Conservation (phyloP, 2,797 vertebrate genomes). For the Leptoclinus maculatus region DNA sequence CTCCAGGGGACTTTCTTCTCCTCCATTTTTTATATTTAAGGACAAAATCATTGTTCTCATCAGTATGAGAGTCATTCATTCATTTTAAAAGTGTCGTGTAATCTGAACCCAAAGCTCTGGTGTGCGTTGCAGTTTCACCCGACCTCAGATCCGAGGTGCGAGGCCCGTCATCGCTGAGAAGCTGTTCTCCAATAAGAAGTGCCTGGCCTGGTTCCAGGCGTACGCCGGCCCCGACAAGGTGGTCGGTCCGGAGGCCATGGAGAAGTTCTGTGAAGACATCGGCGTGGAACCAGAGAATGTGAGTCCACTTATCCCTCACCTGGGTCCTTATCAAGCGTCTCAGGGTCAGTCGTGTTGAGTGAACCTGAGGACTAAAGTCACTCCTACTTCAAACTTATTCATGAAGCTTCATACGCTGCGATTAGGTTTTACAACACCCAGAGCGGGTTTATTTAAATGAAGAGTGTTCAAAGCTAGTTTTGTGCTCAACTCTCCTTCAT, state of each 20-base stretch:
- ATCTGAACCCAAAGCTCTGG: not conserved
- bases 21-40: too few relatives aligned
- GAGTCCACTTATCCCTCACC: conserved; percentile 49
- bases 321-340: not conserved
- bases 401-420: not conserved
- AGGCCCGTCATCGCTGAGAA: conserved; percentile 88
- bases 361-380: not conserved
- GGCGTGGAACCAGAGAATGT: conserved; percentile 98
- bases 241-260: conserved; percentile 97
- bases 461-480: not conserved
- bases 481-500: not conserved
- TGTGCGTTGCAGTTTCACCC: conserved; percentile 68
- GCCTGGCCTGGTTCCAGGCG: conserved; percentile 96
- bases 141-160: conserved; percentile 87
- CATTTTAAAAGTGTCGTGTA: not conserved
- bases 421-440: not conserved
- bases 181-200: conserved; percentile 96
- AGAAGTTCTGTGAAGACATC: conserved; percentile 98
- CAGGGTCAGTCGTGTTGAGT: not conserved
- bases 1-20: not conserved
- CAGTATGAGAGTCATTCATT: not conserved
- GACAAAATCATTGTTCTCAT: not conserved
- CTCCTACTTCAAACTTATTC: not conserved
- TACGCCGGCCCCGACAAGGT: conserved; percentile 92
- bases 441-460: not conserved